Evolutionary conservation across 2,888 invertebrate genomes (phyloP).

Genomic region (Euproctis similis): DNA sequence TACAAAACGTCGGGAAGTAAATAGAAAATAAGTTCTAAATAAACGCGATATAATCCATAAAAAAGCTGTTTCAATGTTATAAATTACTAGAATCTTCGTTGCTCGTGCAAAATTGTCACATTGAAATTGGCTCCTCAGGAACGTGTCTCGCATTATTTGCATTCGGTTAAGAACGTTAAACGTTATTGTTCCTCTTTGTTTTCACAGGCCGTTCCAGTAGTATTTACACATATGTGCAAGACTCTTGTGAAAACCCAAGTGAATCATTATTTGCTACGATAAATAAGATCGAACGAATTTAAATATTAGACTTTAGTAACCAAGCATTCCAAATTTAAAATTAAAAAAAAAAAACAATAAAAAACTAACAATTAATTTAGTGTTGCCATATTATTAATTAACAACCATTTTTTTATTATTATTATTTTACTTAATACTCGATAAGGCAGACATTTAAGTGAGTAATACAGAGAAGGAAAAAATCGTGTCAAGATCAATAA

Average conservation of each 20-base stretch:
- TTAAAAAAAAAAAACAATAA: no score
- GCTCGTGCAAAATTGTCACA: slow-evolving; percentile 23
- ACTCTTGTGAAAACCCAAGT: slow-evolving; percentile 49
- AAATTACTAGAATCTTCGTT: slow-evolving; percentile 33
- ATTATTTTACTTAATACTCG: slow-evolving; percentile 28
- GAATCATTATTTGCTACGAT: slow-evolving; percentile 33
- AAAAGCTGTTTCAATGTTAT: no score
- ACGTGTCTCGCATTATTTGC: slow-evolving; percentile 43
- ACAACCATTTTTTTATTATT: no score
- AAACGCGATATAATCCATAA: no score
- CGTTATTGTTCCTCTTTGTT: slow-evolving; percentile 46
- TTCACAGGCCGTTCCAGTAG: slow-evolving; percentile 45
- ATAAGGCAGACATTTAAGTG: slow-evolving; percentile 32
- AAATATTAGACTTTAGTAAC: slow-evolving; percentile 41
- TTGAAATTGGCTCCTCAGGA: slow-evolving; percentile 32
- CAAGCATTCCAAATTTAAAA: slow-evolving; percentile 63
- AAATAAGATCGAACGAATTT: slow-evolving; percentile 36
- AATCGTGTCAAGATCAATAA: slow-evolving; percentile 68
- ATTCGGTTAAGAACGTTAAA: slow-evolving; percentile 33
- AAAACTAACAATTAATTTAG: slow-evolving; percentile 46
- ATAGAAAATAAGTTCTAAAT: no score
- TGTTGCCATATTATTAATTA: slow-evolving; percentile 68
- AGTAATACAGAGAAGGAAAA: slow-evolving; percentile 35
- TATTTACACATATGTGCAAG: slow-evolving; percentile 62
- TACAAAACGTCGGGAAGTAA: no score